phyloP scores from a whole-genome alignment of 2,797 vertebrate species.

The Picus viridis region DNA sequence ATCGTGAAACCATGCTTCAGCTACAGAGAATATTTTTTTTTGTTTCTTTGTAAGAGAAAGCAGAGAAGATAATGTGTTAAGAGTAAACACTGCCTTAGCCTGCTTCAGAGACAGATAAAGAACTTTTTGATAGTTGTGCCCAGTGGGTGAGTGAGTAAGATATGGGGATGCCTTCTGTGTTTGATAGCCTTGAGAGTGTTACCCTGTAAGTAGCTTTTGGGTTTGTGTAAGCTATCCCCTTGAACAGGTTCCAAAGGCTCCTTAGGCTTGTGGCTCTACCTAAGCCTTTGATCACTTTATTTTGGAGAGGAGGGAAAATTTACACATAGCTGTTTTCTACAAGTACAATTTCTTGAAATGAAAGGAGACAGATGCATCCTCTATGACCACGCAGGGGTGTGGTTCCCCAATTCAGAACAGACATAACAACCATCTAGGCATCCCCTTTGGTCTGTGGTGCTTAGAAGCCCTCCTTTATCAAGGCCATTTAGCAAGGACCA shows the following conservation, averaged over 20 bases:
- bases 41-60: background rate
- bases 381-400: background rate
- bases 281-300: background rate
- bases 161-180: background rate
- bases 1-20: background rate
- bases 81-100: background rate
- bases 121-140: background rate
- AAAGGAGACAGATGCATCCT: accelerated
- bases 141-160: background rate
- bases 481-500: background rate
- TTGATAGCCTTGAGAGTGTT: background rate
- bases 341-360: background rate
- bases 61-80: background rate
- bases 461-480: background rate
- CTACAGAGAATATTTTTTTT: background rate
- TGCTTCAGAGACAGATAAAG: background rate
- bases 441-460: background rate
- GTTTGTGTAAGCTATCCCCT: background rate
- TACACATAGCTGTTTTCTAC: background rate
- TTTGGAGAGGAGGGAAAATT: background rate
- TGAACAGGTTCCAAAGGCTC: background rate
- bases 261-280: background rate
- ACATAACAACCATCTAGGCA: background rate
- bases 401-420: background rate
- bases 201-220: background rate